Conservation (phyloP, 2,888 invertebrate genomes). For the Cerceris ruficornis region DNA sequence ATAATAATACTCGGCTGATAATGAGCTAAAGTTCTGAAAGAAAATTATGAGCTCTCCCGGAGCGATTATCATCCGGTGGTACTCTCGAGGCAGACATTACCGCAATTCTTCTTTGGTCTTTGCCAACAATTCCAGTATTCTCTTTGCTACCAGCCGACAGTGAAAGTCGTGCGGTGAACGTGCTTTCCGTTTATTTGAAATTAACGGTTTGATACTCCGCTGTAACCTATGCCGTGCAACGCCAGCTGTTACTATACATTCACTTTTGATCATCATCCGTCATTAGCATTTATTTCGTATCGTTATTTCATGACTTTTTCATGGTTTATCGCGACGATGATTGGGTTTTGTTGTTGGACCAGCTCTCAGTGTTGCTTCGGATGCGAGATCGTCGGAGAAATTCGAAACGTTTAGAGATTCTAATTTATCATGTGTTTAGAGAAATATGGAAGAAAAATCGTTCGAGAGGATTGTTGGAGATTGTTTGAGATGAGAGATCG, state of each 20-base stretch:
- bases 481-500: too few relatives aligned
- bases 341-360: too few relatives aligned
- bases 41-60: conserved; percentile 1
- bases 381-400: too few relatives aligned
- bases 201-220: conserved; percentile 61
- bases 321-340: background rate
- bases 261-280: conserved; percentile 41
- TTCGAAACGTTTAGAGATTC: too few relatives aligned
- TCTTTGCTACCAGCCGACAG: conserved; percentile 57
- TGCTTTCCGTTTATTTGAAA: conserved; percentile 70
- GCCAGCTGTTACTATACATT: conserved; percentile 38
- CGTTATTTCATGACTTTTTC: background rate
- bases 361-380: too few relatives aligned
- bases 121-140: conserved; percentile 59
- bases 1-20: conserved; percentile 13
- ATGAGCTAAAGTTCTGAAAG: conserved; percentile 15
- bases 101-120: conserved; percentile 50
- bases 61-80: conserved; percentile 5
- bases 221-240: conserved; percentile 38
- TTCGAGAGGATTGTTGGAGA: too few relatives aligned
- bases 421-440: too few relatives aligned
- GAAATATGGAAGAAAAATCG: too few relatives aligned
- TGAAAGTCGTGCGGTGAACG: conserved; percentile 73
- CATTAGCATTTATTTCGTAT: conserved; percentile 29
- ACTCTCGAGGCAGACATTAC: conserved; percentile 21